phyloP scores from a whole-genome alignment of 1,140 invertebrate genomes.

The Nomia melanderi region DNA sequence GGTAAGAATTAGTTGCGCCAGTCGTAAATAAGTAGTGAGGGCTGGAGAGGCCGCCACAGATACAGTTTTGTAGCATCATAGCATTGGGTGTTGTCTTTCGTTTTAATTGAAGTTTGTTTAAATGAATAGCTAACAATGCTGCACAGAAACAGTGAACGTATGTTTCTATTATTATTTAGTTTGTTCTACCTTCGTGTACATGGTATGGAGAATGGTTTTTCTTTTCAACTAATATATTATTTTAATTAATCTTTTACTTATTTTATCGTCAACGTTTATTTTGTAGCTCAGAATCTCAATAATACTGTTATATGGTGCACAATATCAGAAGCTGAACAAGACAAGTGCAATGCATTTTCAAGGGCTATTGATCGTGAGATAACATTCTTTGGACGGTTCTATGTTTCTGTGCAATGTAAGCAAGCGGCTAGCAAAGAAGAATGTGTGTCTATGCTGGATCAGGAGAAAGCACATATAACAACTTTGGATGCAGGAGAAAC shows the following conservation, averaged over 20 bases:
- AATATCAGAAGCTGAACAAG: conserved; percentile 85
- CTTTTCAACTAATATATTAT: background rate
- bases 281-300: conserved; percentile 69
- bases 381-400: conserved; percentile 83
- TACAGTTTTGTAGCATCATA: background rate
- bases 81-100: conserved; percentile 31
- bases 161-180: background rate
- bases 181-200: background rate
- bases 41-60: background rate
- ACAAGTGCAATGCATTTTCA: conserved; percentile 89
- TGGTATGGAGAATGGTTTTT: conserved; percentile 2
- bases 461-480: conserved; percentile 91
- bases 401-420: conserved; percentile 84
- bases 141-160: background rate
- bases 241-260: background rate
- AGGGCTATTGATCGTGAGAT: conserved; percentile 85
- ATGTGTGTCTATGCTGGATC: conserved; percentile 89
- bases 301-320: conserved; percentile 87
- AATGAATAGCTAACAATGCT: conserved; percentile 13
- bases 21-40: background rate
- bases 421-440: conserved; percentile 90
- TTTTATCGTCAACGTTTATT: conserved; percentile 11
- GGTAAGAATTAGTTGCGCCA: background rate
- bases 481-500: conserved; percentile 95
- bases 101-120: background rate